These are phyloP conservation scores for Rhynchomys soricoides DNA, from an alignment of 2,113 vertebrate species.

Conservation along the genomic window DNA sequence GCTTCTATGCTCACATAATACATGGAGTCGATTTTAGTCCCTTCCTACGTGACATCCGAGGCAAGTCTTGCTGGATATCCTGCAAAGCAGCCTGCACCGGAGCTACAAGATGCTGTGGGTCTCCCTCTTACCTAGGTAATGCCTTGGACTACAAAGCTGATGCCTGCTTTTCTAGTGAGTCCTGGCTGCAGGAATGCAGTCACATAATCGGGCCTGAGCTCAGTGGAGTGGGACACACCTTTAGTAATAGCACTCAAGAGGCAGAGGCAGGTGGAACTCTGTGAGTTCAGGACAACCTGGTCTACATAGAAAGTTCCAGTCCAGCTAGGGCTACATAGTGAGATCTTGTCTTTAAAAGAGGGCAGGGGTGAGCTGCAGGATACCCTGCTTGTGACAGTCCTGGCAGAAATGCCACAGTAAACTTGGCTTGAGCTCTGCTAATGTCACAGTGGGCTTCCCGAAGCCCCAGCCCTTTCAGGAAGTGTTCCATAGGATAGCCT, in stretches of 20 bases:
- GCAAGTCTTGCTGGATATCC: neutral
- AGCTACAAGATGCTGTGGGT: neutral
- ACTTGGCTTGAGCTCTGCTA: neutral
- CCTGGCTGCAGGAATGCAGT: neutral
- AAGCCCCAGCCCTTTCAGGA: neutral
- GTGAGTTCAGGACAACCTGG: neutral
- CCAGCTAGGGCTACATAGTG: neutral
- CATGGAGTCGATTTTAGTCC: neutral
- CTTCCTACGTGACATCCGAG: neutral
- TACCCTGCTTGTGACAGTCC: too few relatives aligned
- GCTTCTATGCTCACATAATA: neutral
- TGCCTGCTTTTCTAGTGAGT: neutral
- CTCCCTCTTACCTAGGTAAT: neutral
- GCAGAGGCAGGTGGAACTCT: neutral
- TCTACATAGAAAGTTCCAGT: neutral
- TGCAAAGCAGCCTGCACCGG: neutral
- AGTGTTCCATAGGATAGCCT: fast-evolving
- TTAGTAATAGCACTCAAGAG: too few relatives aligned
- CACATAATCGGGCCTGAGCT: neutral
- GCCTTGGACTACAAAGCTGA: neutral
- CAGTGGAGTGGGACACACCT: neutral
- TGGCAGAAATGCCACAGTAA: neutral
- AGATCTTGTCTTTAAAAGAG: neutral
- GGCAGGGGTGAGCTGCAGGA: fast-evolving
- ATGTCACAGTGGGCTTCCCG: neutral